Conservation (phyloP, 2,113 vertebrate genomes). For the Fulica atra region DNA sequence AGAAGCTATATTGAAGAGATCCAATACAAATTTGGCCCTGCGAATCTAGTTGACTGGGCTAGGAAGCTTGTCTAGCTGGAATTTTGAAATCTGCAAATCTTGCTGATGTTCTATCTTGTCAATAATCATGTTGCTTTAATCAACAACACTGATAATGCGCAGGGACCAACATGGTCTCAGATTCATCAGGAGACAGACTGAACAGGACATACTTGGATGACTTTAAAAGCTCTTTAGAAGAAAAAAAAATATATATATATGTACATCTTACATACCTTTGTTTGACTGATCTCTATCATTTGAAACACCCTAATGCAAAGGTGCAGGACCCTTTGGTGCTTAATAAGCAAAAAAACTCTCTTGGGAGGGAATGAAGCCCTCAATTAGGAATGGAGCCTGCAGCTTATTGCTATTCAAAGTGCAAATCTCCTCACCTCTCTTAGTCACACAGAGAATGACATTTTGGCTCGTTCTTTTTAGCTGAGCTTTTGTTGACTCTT, state of each 20-base stretch:
- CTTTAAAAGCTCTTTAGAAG: not conserved
- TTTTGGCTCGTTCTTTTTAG: not conserved
- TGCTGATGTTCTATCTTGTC: not conserved
- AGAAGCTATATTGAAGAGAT: not conserved
- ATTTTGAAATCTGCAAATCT: not conserved
- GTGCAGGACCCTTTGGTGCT: not conserved
- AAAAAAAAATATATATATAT: too few relatives aligned
- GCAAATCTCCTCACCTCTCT: not conserved
- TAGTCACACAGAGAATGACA: not conserved
- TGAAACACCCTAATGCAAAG: not conserved
- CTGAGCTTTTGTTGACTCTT: conserved; percentile 28
- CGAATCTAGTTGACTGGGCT: not conserved
- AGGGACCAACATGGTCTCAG: not conserved
- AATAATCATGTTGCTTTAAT: conserved; percentile 4
- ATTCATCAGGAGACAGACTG: conserved; percentile 37
- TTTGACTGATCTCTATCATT: not conserved
- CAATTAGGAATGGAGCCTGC: not conserved
- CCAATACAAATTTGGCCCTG: not conserved
- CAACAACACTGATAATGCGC: not conserved
- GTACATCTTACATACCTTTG: not conserved
- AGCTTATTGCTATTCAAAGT: conserved; percentile 22
- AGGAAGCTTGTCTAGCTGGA: not conserved
- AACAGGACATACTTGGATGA: conserved; percentile 23
- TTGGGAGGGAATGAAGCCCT: not conserved
- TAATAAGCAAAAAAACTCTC: not conserved